These are phyloP conservation scores for Etheostoma cragini DNA, from an alignment of 2,113 vertebrate genomes.

Conservation along the genomic window DNA sequence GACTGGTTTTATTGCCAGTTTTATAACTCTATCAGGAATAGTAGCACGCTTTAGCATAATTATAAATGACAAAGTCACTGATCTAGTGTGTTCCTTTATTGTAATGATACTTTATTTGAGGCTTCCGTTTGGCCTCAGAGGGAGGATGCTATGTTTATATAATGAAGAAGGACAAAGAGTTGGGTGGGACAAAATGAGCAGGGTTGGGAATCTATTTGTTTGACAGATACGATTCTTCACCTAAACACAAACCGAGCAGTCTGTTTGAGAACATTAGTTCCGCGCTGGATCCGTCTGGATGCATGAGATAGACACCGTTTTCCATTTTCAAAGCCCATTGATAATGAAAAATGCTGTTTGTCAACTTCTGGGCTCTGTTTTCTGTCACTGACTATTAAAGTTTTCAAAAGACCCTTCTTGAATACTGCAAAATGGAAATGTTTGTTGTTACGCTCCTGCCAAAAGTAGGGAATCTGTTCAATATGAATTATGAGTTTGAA, in stretches of 20 bases:
- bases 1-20: background rate
- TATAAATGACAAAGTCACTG: background rate
- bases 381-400: constrained; percentile 49
- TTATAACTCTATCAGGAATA: background rate
- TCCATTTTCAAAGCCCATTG: constrained; percentile 62
- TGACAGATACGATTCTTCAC: constrained; percentile 14
- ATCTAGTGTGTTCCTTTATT: constrained; percentile 19
- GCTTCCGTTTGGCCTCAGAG: constrained; percentile 2
- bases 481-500: constrained; percentile 26
- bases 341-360: constrained; percentile 65
- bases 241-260: constrained; percentile 18
- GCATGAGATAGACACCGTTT: constrained; percentile 31
- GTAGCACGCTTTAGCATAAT: constrained; percentile 2
- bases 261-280: constrained; percentile 25
- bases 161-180: constrained; percentile 42
- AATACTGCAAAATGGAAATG: constrained; percentile 43
- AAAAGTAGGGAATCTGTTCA: constrained; percentile 17
- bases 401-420: constrained; percentile 39
- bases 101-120: constrained; percentile 18
- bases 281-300: constrained; percentile 22
- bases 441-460: constrained; percentile 24
- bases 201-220: constrained; percentile 25
- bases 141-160: constrained; percentile 42
- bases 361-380: constrained; percentile 40
- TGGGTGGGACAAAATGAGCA: constrained; percentile 29